A percentile compares a stretch with the other conserved stretches of the same genome.
These are phyloP conservation scores for Nemotelus nigrinus DNA, from an alignment of 2,888 invertebrate genomes.

Conservation along the genomic window DNA sequence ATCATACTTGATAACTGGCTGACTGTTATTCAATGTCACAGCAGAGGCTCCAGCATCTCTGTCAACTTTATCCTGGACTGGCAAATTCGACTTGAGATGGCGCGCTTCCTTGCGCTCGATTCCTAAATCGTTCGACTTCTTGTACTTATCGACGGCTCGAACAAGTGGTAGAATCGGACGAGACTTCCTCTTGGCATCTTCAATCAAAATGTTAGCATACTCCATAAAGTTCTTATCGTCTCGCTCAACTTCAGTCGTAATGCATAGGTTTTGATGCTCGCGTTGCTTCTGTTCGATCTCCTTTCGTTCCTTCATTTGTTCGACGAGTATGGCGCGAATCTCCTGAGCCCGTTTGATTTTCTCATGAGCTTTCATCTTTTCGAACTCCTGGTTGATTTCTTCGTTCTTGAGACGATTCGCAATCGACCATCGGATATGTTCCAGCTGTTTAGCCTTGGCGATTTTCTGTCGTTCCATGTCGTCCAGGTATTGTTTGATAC, in stretches of 20 bases:
- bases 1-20: conserved; percentile 48
- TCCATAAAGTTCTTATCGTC: conserved; percentile 60
- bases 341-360: conserved; percentile 52
- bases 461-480: conserved; percentile 57
- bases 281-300: conserved; percentile 50
- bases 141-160: conserved; percentile 58
- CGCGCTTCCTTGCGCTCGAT: conserved; percentile 55
- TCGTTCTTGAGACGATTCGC: conserved; percentile 58
- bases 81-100: conserved; percentile 59
- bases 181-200: conserved; percentile 57
- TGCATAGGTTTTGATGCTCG: conserved; percentile 42
- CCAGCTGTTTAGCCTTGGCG: conserved; percentile 52
- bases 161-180: conserved; percentile 60
- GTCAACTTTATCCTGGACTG: conserved; percentile 53
- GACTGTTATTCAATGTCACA: conserved; percentile 5
- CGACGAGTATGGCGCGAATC: conserved; percentile 42
- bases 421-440: conserved; percentile 55
- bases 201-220: conserved; percentile 56
- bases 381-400: conserved; percentile 55
- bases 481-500: conserved; percentile 57
- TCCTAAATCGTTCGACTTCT: conserved; percentile 57
- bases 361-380: conserved; percentile 55
- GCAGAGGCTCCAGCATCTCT: not conserved
- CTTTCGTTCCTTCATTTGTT: conserved; percentile 55
- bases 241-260: conserved; percentile 52